phyloP scores from a whole-genome alignment of 37 sponge, comb jelly and placozoan species.

The Cladorhizidae sp. region DNA sequence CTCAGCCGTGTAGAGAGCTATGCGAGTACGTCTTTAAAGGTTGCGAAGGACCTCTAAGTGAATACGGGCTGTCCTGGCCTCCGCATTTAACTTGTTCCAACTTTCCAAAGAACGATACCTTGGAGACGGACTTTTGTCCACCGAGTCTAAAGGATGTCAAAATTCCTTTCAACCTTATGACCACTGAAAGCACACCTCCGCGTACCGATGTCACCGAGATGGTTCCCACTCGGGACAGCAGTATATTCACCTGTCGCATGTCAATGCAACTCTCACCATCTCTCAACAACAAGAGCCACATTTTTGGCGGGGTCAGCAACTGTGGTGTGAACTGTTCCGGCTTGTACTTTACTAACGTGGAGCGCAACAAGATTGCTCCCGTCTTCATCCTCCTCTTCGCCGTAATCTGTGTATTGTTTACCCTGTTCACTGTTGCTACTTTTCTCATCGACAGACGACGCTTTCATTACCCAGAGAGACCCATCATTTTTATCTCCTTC shows the following conservation, averaged over 20 bases:
- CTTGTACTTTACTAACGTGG: slow-evolving; percentile 43
- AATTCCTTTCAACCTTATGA: background rate
- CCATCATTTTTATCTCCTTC: slow-evolving; percentile 81
- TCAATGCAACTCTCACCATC: no score
- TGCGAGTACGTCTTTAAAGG: slow-evolving; percentile 51
- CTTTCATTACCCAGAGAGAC: slow-evolving; percentile 93
- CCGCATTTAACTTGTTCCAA: slow-evolving; percentile 51
- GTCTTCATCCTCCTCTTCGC: slow-evolving; percentile 68
- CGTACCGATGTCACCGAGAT: background rate
- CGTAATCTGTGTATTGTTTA: slow-evolving; percentile 70
- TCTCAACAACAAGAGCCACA: slow-evolving; percentile 21
- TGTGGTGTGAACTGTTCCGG: slow-evolving; percentile 62
- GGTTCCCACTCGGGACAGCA: background rate
- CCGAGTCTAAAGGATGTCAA: background rate
- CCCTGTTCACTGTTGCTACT: slow-evolving; percentile 84
- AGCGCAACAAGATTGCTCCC: slow-evolving; percentile 53
- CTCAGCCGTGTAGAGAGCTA: slow-evolving; percentile 58
- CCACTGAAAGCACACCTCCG: background rate
- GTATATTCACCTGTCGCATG: background rate
- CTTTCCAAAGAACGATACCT: slow-evolving; percentile 22
- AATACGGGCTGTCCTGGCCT: slow-evolving; percentile 47
- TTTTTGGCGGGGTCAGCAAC: slow-evolving; percentile 39
- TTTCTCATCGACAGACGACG: slow-evolving; percentile 83
- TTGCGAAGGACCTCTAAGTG: slow-evolving; percentile 26
- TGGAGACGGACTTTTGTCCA: background rate